Percentiles rank a stretch among this genome's conserved stretches.
These are phyloP conservation scores for Anthoptus insignis DNA, from an alignment of 2,888 invertebrate species.

Conservation along the genomic window DNA sequence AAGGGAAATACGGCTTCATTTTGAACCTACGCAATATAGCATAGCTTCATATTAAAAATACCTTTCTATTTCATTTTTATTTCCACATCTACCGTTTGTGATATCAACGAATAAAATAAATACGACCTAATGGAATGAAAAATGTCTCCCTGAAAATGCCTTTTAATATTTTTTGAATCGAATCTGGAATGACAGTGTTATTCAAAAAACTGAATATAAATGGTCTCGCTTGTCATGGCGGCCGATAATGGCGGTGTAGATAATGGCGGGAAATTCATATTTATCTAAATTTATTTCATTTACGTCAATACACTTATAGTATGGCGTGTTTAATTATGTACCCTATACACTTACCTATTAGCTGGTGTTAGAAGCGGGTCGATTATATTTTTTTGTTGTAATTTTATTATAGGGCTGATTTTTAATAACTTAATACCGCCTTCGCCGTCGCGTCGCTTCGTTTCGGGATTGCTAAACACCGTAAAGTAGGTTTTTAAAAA, in stretches of 20 bases:
- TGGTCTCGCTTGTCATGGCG: not conserved
- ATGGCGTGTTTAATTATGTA: not conserved
- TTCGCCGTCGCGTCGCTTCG: too few species aligned
- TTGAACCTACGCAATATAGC: too few species aligned
- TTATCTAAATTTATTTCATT: not conserved
- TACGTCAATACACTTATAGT: not conserved
- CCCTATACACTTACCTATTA: not conserved
- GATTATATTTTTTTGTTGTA: too few species aligned
- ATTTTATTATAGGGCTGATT: too few species aligned
- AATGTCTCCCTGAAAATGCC: too few species aligned
- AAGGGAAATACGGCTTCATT: too few species aligned
- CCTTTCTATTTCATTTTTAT: not conserved
- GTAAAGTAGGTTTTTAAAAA: too few species aligned
- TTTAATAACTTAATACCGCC: too few species aligned
- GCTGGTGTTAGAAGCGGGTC: not conserved
- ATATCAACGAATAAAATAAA: not conserved
- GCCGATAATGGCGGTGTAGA: not conserved
- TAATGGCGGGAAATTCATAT: too few species aligned
- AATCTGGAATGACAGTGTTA: not conserved
- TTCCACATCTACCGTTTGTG: not conserved
- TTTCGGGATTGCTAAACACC: too few species aligned
- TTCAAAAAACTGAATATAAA: not conserved
- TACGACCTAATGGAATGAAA: not conserved
- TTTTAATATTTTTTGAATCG: conserved; percentile 6
- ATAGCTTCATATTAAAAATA: too few species aligned